Evolutionary conservation across 2,888 invertebrate species (phyloP), one percentile per base, ranked within the genome.

Genomic region (Escarpia spicata): DNA sequence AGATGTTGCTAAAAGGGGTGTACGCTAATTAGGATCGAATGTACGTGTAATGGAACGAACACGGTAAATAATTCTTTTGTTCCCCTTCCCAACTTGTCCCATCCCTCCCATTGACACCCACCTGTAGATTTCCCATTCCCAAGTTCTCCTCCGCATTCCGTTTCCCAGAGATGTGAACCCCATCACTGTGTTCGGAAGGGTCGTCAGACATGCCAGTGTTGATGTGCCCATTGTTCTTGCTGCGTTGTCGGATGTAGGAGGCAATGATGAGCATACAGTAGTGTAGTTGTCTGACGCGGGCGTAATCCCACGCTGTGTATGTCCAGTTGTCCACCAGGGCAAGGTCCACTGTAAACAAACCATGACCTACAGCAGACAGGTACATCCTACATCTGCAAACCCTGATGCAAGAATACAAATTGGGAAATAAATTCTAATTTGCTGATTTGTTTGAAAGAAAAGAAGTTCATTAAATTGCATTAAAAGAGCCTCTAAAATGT

Each of bases 221-320:
- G 26, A 10, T 52, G 52, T 52, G 52, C 8, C 12, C 12, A 52
- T 12, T 19, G 60, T 60, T 19, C 26, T 60, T 60, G 91, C 90
- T 90, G 19, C 95, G 93, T 92, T 96, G 96, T 6, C 96, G 94
- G 93, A 96, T 95, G 92, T 96, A 96, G 6, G 96, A 96, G 94
- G 96, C 96, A 43, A 96, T 95, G 92, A 96, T 96, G 93, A 96
- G 95, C 95, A 96, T 96, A 93, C 96, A 96, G 94, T 96, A 96
- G 94, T 96, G 96, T 8, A 96, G 95, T 93, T 96, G 96, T 4
- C 95, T 94, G 92, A 95, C 95, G 43, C 95, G 94, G 44, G 96
- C 96, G 93, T 96, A 96, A 93, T 96, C 96, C 96, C 96, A 96
- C 1, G 96, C 95, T 0, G 96, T 96, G 43, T 96, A 96, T 52